Base-by-base conservation (phyloP, 30 jellyfish, hydroid and myxozoan species). In the Hydra vulgaris region DNA sequence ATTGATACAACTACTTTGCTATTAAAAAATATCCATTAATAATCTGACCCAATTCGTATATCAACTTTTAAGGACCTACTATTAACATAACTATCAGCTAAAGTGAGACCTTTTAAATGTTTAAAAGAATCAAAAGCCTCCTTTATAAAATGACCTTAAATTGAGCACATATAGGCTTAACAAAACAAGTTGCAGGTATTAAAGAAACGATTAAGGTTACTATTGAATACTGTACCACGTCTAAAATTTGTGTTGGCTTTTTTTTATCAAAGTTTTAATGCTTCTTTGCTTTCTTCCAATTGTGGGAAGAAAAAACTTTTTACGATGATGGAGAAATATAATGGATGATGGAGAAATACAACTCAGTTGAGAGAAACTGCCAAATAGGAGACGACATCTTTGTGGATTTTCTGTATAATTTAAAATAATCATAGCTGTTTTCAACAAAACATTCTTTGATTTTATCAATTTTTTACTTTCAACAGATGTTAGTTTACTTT, bases 231-330 rank as follows among this genome's bases (percentile, higher is more conserved):
- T 56, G 17, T 56, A 56, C n/a, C n/a, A 56, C n/a, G 71, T n/a
- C 71, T 56, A 56, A n/a, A n/a, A 56, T 56, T n/a, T 56, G 18
- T 15, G 82, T 54, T 71, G 74, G 18, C 20, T 55, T 8, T 40
- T 53, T 25, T 27, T 73, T 27, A 71, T 61, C 27, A 21, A 21
- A 61, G 80, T 71, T 79, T 84, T 52, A 27, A 24, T 74, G 87
- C 76, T 27, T 55, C 18, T 21, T 85, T 85, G 53, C 88, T 78
- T 23, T 84, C 88, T 25, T 77, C 23, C 85, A 84, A 78, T 21
- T 74, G 87, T 1, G 69, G 71, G 71, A 17, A 56, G 71, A 15
- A 56, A 56, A 56, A 56, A n/a, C n/a, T 56, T 56, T 15, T 56
- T 56, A 15, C 71, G n/a, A n/a, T n/a, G n/a, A n/a, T n/a, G n/a